Conservation (phyloP, 2,113 vertebrate species). For the Mustela nigripes region DNA sequence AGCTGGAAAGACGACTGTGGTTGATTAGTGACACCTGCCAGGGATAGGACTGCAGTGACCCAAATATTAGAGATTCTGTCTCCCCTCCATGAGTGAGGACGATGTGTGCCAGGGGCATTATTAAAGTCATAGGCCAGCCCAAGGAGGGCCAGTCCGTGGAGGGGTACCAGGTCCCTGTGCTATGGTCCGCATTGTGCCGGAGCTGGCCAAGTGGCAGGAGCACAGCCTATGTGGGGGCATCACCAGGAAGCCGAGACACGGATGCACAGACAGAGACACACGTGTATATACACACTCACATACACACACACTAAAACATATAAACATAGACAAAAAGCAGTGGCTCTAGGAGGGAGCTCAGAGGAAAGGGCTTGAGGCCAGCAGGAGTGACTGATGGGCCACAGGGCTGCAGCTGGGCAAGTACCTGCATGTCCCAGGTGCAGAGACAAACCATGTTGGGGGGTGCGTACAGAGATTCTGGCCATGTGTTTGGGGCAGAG, state of each 20-base stretch:
- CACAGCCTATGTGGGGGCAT: not conserved
- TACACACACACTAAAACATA: not conserved
- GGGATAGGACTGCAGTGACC: not conserved
- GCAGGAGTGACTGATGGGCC: not conserved
- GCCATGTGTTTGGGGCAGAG: not conserved
- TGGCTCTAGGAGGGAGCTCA: not conserved
- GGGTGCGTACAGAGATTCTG: rapidly evolving
- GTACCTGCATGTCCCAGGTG: not conserved
- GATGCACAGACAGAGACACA: not conserved
- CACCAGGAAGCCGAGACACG: not conserved
- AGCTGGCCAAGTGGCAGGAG: not conserved
- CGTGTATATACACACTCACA: rapidly evolving
- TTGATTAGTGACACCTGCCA: not conserved
- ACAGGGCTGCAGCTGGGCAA: not conserved
- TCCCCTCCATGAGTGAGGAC: not conserved
- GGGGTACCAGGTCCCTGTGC: not conserved
- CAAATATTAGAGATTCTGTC: not conserved
- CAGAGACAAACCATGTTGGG: not conserved
- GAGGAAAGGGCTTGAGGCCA: not conserved
- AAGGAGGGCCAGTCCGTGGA: not conserved
- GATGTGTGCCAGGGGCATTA: not conserved
- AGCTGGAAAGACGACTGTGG: not conserved
- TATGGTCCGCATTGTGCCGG: not conserved
- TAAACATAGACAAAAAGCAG: not conserved
- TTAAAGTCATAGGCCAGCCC: not conserved